A percentile compares a stretch with the other conserved stretches of the same genome.
Evolutionary conservation across 2,888 invertebrate species (phyloP).

Genomic region (Tigriopus californicus): DNA sequence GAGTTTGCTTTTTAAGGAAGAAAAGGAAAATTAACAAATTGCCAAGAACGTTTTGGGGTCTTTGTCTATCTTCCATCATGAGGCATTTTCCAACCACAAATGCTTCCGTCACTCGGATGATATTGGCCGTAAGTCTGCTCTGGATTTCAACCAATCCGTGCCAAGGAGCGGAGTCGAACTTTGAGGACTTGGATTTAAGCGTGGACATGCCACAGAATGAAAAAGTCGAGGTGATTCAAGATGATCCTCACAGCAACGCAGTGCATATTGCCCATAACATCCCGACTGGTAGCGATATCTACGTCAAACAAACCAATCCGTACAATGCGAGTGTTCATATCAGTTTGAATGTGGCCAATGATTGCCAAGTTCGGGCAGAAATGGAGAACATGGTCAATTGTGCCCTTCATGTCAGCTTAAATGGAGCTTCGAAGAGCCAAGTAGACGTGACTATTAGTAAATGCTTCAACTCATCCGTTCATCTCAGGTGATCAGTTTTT

Average conservation of each 20-base stretch:
- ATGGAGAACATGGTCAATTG: not conserved
- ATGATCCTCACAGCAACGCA: slow-evolving; percentile 4
- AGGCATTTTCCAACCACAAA: too few species aligned
- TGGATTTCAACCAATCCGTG: too few species aligned
- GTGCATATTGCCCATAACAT: slow-evolving; percentile 10
- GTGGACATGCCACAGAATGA: not conserved
- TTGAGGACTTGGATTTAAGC: not conserved
- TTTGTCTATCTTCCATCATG: too few species aligned
- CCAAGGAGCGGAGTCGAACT: not conserved
- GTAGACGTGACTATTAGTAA: slow-evolving; percentile 1
- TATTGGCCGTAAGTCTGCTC: too few species aligned
- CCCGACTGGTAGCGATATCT: slow-evolving; percentile 4
- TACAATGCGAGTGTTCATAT: slow-evolving; percentile 10
- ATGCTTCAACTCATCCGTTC: not conserved
- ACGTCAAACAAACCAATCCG: slow-evolving; percentile 1
- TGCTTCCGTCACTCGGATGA: too few species aligned
- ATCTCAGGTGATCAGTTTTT: slow-evolving; percentile 1
- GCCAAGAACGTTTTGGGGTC: too few species aligned
- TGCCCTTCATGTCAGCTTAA: slow-evolving; percentile 8
- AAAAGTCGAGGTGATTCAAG: not conserved
- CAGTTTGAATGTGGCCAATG: slow-evolving; percentile 4
- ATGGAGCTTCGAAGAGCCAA: not conserved
- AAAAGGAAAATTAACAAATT: too few species aligned
- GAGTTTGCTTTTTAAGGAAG: too few species aligned
- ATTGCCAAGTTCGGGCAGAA: slow-evolving; percentile 1